Base-by-base conservation (phyloP, 2,888 invertebrate genomes). In the Eucera pruinosa region DNA sequence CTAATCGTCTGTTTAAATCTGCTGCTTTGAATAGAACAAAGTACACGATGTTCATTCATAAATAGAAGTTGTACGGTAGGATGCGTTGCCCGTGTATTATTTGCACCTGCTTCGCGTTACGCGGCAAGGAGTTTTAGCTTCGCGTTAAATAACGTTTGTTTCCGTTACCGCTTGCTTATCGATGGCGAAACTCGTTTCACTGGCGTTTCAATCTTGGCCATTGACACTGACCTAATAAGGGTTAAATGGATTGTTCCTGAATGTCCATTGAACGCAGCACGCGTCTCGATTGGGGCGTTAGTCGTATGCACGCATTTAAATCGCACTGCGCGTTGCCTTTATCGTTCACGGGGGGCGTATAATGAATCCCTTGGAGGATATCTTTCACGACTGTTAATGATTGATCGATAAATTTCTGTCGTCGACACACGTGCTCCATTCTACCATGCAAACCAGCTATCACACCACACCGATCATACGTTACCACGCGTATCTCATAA, bases 161-260 rank as follows among this genome's bases (percentile, higher is more conserved):
- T 55, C 27, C 20, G 45, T 36, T 57, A 20, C 39, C 55, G n/a
- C n/a, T n/a, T 6, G 41, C 30, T 33, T 0, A 18, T 62, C 61
- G 62, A n/a, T 20, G 30, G 43, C 13, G 54, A 52, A 33, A 58
- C 58, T 58, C 18, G 64, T 68, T 52, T 43, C 50, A 27, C 55
- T 41, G 54, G 69, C 61, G 75, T 61, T 80, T 75, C 65, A 78
- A 69, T 78, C 48, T 66, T 76, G 83, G 74, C 77, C 74, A 68
- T 78, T 75, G 81, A 80, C 83, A 81, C 74, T 83, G 83, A 84
- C 82, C 81, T 83, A 83, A 84, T 83, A 83, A 83, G 73, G 76
- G 72, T 78, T 69, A 82, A 79, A 78, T 77, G 72, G 78, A 66
- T 80, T 73, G 83, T 83, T 80, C 70, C 66, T 71, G 77, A 75